These are phyloP conservation scores for Euglossa dilemma DNA, from an alignment of 1,140 invertebrate genomes.

Conservation along the genomic window DNA sequence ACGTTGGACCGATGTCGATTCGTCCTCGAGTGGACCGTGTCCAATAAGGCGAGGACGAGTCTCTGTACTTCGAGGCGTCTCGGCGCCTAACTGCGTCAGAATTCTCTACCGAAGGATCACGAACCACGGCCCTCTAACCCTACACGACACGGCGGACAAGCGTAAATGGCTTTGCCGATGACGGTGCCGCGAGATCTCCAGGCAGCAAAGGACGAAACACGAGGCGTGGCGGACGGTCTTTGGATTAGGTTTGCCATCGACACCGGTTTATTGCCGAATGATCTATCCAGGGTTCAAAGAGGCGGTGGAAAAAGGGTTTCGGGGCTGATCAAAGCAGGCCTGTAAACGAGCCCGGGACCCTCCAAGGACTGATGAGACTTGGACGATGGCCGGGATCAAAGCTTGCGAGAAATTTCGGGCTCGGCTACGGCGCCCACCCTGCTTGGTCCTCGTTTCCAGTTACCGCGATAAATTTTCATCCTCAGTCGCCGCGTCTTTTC, in stretches of 20 bases:
- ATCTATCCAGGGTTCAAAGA: background rate
- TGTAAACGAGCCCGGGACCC: slow-evolving; percentile 6
- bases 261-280: slow-evolving; percentile 3
- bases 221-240: no score
- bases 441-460: no score
- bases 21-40: background rate
- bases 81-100: slow-evolving; percentile 7
- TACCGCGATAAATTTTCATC: no score
- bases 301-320: slow-evolving; percentile 3
- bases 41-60: slow-evolving; percentile 6
- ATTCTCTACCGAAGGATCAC: background rate
- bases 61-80: no score
- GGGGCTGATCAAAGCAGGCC: background rate
- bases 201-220: background rate
- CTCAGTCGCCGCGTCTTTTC: no score
- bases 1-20: background rate
- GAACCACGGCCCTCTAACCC: background rate
- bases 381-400: background rate
- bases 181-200: slow-evolving; percentile 13
- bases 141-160: background rate
- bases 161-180: slow-evolving; percentile 1
- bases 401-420: background rate
- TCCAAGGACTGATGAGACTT: background rate
- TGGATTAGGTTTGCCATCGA: background rate
- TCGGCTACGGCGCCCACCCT: no score